These are phyloP conservation scores for Amia ocellicauda DNA, from an alignment of 2,113 vertebrate species.

Conservation along the genomic window DNA sequence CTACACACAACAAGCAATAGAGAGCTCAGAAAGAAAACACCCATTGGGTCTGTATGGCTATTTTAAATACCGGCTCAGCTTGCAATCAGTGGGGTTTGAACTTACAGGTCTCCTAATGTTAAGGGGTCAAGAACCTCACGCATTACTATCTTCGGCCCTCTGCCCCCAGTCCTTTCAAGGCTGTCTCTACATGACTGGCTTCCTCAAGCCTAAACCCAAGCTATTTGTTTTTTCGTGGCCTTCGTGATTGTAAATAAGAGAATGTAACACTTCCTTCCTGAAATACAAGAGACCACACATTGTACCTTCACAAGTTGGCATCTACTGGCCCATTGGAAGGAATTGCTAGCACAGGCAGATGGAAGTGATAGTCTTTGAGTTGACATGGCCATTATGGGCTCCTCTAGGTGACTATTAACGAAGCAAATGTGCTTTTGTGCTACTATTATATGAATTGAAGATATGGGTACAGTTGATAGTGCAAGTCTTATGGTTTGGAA, in stretches of 20 bases:
- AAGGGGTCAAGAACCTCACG: constrained; percentile 61
- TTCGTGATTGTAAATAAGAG: too few relatives aligned
- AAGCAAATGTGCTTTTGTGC: too few relatives aligned
- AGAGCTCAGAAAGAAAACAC: constrained; percentile 5
- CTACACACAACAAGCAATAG: constrained; percentile 24
- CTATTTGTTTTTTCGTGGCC: not conserved
- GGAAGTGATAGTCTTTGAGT: too few relatives aligned
- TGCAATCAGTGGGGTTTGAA: constrained; percentile 62
- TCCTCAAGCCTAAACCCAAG: not conserved
- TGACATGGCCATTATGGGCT: too few relatives aligned
- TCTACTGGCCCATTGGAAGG: not conserved
- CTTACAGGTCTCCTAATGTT: constrained; percentile 54
- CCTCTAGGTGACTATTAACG: too few relatives aligned
- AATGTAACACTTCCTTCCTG: too few relatives aligned
- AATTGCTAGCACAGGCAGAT: not conserved
- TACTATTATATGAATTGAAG: too few relatives aligned
- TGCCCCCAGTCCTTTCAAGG: constrained; percentile 16
- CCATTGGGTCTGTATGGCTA: constrained; percentile 10
- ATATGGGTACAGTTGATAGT: too few relatives aligned
- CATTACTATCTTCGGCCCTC: constrained; percentile 39
- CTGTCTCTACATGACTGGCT: constrained; percentile 9
- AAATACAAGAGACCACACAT: not conserved
- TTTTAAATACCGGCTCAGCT: constrained; percentile 58
- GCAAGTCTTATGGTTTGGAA: too few relatives aligned
- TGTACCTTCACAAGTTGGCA: not conserved